Percentiles rank a stretch among this genome's conserved stretches.
These are phyloP conservation scores for Haemorhous mexicanus DNA, from an alignment of 2,113 vertebrate genomes.

Conservation along the genomic window DNA sequence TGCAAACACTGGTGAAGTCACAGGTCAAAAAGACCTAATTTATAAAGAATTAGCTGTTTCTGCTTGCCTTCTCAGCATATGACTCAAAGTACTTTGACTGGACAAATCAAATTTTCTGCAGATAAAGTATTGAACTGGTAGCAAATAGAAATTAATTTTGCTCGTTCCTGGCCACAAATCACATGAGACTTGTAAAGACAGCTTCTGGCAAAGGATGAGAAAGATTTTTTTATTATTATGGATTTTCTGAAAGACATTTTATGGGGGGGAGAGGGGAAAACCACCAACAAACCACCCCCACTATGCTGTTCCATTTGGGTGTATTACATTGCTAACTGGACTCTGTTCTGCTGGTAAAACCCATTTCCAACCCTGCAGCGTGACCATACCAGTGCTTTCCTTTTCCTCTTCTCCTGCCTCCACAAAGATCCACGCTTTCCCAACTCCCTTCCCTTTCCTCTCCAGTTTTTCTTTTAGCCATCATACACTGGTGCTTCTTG, in stretches of 20 bases:
- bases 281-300: background rate
- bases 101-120: background rate
- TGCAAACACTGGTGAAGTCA: background rate
- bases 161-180: background rate
- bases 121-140: background rate
- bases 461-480: background rate
- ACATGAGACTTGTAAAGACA: background rate
- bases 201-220: background rate
- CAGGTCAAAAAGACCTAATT: background rate
- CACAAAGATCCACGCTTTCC: background rate
- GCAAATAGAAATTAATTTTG: background rate
- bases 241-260: background rate
- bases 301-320: background rate
- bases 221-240: background rate
- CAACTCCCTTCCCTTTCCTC: background rate
- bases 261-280: fast-evolving
- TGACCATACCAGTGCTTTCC: background rate
- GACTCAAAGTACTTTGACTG: background rate
- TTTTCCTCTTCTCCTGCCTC: background rate
- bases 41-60: background rate
- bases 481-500: background rate
- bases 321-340: background rate
- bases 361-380: background rate
- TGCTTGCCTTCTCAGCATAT: background rate
- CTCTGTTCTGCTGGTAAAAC: background rate